These are phyloP conservation scores for Poeciliopsis retropinna DNA, from an alignment of 2,113 vertebrate species.

Conservation along the genomic window DNA sequence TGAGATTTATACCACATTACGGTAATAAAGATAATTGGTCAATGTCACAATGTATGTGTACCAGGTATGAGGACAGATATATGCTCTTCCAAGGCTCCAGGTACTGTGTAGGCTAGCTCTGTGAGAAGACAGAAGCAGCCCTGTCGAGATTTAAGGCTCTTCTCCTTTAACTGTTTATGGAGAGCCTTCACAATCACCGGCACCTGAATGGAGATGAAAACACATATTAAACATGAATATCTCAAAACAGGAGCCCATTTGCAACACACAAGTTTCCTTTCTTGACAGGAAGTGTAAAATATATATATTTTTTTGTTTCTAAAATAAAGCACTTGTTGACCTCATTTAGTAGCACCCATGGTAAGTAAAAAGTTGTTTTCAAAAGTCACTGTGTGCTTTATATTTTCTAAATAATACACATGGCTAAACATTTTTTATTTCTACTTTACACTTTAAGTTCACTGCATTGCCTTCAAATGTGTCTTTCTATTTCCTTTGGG, in stretches of 20 bases:
- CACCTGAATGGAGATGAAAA: conserved; percentile 78
- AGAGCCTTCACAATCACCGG: conserved; percentile 88
- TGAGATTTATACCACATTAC: neutral
- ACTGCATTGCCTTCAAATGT: no score
- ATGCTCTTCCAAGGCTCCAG: conserved; percentile 87
- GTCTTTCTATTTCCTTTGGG: no score
- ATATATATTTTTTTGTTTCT: neutral
- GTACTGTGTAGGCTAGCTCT: conserved; percentile 85
- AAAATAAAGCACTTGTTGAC: neutral
- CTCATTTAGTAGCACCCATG: neutral
- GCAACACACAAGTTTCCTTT: neutral
- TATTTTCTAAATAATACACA: no score
- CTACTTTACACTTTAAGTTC: no score
- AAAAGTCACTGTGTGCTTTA: no score
- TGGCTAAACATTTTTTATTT: no score
- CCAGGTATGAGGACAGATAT: conserved; percentile 87
- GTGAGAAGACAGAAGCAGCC: conserved; percentile 90
- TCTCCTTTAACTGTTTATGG: conserved; percentile 90
- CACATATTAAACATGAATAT: neutral
- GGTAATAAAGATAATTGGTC: conserved; percentile 4
- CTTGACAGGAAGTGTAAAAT: neutral
- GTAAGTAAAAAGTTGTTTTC: neutral
- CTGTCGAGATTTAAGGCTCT: conserved; percentile 88
- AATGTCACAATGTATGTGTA: conserved; percentile 56
- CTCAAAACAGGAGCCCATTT: neutral